Percentiles rank a stretch among this genome's conserved stretches.
Conservation (phyloP, 1,140 invertebrate species). For the Drosophila setifemur region DNA sequence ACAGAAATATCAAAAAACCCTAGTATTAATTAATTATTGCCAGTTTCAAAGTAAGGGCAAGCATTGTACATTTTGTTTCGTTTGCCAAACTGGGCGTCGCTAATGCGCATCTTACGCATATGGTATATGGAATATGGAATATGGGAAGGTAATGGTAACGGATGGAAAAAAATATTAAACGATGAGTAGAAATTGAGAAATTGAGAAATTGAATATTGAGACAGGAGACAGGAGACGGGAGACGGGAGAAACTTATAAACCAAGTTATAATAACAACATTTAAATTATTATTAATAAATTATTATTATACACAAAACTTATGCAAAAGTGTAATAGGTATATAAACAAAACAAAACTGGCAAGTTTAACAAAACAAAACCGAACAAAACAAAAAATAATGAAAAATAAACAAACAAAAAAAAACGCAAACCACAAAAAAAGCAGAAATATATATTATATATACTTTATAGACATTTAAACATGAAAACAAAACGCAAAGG, state of each 20-base stretch:
- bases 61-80: constrained; percentile 68
- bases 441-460: constrained; percentile 82
- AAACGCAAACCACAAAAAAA: constrained; percentile 43
- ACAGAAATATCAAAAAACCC: constrained; percentile 38
- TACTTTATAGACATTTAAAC: constrained; percentile 82
- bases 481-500: constrained; percentile 70
- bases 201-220: constrained; percentile 24
- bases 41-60: constrained; percentile 49
- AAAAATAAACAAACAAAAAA: constrained; percentile 42
- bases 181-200: not conserved
- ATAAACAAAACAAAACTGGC: constrained; percentile 48
- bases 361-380: constrained; percentile 54
- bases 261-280: constrained; percentile 76
- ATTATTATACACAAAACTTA: constrained; percentile 77
- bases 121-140: not conserved
- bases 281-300: constrained; percentile 79
- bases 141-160: too few relatives aligned
- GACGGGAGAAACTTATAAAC: constrained; percentile 47
- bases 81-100: constrained; percentile 70
- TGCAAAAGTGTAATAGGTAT: constrained; percentile 72
- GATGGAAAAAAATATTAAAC: constrained; percentile 14
- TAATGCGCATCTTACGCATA: constrained; percentile 39
- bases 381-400: constrained; percentile 44
- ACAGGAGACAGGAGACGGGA: too few relatives aligned
- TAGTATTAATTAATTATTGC: constrained; percentile 62